Evolutionary conservation across 1,140 invertebrate genomes (phyloP).

Genomic region (Lanistes nyassanus): DNA sequence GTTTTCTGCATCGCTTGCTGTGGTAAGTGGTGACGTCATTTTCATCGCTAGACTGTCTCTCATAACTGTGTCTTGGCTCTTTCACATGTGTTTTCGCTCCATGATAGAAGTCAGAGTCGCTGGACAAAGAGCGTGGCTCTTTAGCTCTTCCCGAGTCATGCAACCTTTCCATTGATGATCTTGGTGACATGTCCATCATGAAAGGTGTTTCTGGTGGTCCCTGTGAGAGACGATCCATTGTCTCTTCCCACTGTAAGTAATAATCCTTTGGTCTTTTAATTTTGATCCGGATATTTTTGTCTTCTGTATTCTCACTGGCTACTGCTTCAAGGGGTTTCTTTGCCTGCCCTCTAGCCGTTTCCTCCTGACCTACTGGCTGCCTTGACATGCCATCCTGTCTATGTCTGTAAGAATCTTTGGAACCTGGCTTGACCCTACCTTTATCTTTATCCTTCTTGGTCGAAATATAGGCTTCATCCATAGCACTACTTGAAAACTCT

Average conservation of each 20-base stretch:
- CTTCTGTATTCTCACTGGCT: background rate
- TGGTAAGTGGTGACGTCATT: too few species aligned
- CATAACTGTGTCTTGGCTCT: slow-evolving; percentile 1
- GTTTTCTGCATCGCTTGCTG: background rate
- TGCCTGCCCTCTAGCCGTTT: too few species aligned
- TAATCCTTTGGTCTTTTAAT: slow-evolving; percentile 41
- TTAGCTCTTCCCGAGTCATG: background rate
- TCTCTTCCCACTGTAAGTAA: slow-evolving; percentile 38
- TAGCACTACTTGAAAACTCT: slow-evolving; percentile 25
- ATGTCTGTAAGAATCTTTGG: background rate
- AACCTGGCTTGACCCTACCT: background rate
- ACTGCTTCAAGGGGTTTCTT: background rate
- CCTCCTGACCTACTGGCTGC: background rate
- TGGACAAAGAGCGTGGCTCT: background rate
- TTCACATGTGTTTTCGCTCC: background rate
- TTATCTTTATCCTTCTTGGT: background rate
- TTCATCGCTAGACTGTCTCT: background rate
- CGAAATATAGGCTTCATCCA: slow-evolving; percentile 16
- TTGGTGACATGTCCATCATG: slow-evolving; percentile 17
- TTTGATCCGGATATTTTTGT: slow-evolving; percentile 26
- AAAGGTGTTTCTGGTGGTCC: background rate
- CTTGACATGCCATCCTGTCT: background rate
- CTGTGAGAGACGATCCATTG: slow-evolving; percentile 32
- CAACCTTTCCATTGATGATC: slow-evolving; percentile 12
- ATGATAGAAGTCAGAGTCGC: slow-evolving; percentile 15